Evolutionary conservation across 2,888 invertebrate genomes (phyloP), one percentile per base, ranked within the genome.

Genomic region (Diaperis boleti): DNA sequence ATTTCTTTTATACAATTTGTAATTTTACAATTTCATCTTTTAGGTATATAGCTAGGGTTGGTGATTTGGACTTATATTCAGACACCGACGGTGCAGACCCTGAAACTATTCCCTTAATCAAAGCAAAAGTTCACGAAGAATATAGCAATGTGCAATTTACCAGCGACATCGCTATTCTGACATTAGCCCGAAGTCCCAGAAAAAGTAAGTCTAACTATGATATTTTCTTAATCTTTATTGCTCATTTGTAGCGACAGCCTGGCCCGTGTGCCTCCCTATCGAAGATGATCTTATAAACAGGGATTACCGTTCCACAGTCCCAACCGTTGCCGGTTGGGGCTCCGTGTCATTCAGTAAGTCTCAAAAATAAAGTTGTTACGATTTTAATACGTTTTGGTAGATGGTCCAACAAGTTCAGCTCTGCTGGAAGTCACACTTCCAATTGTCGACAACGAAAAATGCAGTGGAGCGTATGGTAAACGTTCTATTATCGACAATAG

Each of bases 241-340:
- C n/a, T n/a, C n/a, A n/a, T n/a, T n/a, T 84, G 17, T 80, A 93
- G 93, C 82, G 15, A 77, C 84, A 26, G 87, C 94, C 54, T 84
- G 82, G 65, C 92, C 92, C 0, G 89, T 94, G 66, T 95, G 95
- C 77, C 82, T 95, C 41, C 95, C 95, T 0, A 77, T 83, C 8
- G 79, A 82, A 6, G 78, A 82, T 0, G 83, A 85, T 2, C 73
- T 89, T 35, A 82, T 86, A 39, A 77, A 83, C 0, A 85, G 82
- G 41, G 82, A 81, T 8, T 89, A 85, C 72, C 87, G 83, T 14
- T 83, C 83, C 70, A 84, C 84, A 60, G 84, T 82, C 65, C 91
- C 92, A 0, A 87, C 90, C 72, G 86, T 95, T 2, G 92, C 92
- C 15, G 95, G 95, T 13, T 95, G 94, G 94, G 95, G 95, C 8